Base-by-base conservation (phyloP, 2,113 vertebrate genomes). In the Aspidoscelis tigris region DNA sequence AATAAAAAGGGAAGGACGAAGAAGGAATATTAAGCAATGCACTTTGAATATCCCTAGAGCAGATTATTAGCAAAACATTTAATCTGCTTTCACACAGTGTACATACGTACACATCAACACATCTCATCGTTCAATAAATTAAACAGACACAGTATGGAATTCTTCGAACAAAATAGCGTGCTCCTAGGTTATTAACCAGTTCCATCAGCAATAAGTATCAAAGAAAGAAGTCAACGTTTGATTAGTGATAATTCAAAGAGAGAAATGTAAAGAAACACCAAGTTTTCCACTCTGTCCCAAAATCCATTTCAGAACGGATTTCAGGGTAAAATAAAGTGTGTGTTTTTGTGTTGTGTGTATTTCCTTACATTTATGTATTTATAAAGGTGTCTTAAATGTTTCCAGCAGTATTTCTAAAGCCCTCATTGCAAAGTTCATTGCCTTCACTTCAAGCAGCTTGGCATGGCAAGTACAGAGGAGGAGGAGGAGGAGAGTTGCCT, bases 31-130 rank as follows among this genome's bases (percentile, higher is more conserved):
- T 39, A 11, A 70, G 16, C 74, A 12, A 2, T 0, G 12, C 55
- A 14, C 11, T 90, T 87, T 76, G 50, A 77, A 72, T 84, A 50
- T 44, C 75, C 12, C 66, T 44, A 21, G 43, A 33, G 18, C 77
- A 71, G 76, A 20, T 86, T 4, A 44, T 41, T 33, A 61, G 76
- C 76, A 7, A 76, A 70, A 61, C 58, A 8, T 77, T 44, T 16
- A 77, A 66, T 21, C 22, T 43, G 20, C 79, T 44, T 80, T 80
- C 7, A 80, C 18, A 16, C 18, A 50, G 47, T 50, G 33, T 33
- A 33, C 33, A 33, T 33, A 33, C 33, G 33, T 33, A 33, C 33
- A 33, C 47, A 72, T 64, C 55, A 73, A 8, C 24, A 16, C 16
- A 50, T 26, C 20, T 47, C 20, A 65, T 73, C 0, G 9, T 44